These are phyloP conservation scores for Gymnocheta viridis DNA, from an alignment of 2,888 invertebrate genomes.

Conservation along the genomic window DNA sequence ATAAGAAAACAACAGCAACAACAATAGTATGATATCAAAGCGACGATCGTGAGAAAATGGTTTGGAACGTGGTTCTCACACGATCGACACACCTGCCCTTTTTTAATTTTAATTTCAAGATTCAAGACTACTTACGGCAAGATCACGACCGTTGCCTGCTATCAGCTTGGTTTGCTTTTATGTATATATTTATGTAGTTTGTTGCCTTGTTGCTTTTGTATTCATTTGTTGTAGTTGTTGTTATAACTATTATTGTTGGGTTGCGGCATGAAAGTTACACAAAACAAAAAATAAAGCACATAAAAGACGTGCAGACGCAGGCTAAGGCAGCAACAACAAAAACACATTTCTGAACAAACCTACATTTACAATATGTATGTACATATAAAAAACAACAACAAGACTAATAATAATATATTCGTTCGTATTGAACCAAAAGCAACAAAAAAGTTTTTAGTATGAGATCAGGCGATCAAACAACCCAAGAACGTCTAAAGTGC, in stretches of 20 bases:
- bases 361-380: constrained; percentile 27
- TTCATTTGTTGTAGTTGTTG: constrained; percentile 27
- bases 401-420: constrained; percentile 6
- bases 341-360: constrained; percentile 25
- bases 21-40: constrained; percentile 75
- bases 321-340: constrained; percentile 54
- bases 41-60: constrained; percentile 83
- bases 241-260: constrained; percentile 51
- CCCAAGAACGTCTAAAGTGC: neutral
- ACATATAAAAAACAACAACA: constrained; percentile 32
- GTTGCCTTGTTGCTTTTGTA: constrained; percentile 40
- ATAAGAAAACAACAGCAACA: constrained; percentile 51
- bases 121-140: constrained; percentile 81
- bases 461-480: constrained; percentile 39
- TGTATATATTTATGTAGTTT: constrained; percentile 4
- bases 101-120: constrained; percentile 79
- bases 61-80: constrained; percentile 83
- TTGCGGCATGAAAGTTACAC: constrained; percentile 65
- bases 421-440: constrained; percentile 36
- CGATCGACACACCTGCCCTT: constrained; percentile 83
- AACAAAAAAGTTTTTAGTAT: constrained; percentile 3
- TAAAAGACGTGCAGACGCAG: constrained; percentile 67
- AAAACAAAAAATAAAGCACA: constrained; percentile 28
- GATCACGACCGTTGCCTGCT: constrained; percentile 79
- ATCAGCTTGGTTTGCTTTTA: constrained; percentile 38